Evolutionary conservation across 2,888 invertebrate genomes (phyloP).

Genomic region (Allygus modestus): DNA sequence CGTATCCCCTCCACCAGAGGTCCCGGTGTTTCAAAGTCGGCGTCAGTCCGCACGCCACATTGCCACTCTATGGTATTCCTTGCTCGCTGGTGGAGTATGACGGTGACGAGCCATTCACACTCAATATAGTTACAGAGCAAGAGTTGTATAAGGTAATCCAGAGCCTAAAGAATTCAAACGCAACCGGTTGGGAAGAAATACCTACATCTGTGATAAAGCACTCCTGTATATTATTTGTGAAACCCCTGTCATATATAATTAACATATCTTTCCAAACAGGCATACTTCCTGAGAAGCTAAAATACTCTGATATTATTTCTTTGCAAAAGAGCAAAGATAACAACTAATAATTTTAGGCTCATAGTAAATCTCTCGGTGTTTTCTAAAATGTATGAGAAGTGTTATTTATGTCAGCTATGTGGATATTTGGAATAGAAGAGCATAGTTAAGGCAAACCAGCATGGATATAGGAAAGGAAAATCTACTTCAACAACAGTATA

Average conservation of each 20-base stretch:
- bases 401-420: not conserved
- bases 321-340: not conserved
- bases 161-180: not conserved
- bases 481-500: not conserved
- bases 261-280: not conserved
- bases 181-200: not conserved
- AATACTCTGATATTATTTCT: not conserved
- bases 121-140: not conserved
- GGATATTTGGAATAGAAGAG: not conserved
- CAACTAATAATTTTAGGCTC: not conserved
- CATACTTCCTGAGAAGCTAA: not conserved
- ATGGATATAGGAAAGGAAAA: not conserved
- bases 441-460: not conserved
- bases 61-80: no score
- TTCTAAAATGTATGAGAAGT: constrained; percentile 11
- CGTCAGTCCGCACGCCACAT: no score
- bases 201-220: not conserved
- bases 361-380: not conserved
- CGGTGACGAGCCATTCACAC: not conserved
- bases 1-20: no score
- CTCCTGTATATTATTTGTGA: not conserved
- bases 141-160: not conserved
- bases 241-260: not conserved
- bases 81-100: not conserved
- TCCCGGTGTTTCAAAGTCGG: no score